Evolutionary conservation across 2,797 vertebrate genomes (phyloP).

Genomic region (Sphenopsis melanotis): DNA sequence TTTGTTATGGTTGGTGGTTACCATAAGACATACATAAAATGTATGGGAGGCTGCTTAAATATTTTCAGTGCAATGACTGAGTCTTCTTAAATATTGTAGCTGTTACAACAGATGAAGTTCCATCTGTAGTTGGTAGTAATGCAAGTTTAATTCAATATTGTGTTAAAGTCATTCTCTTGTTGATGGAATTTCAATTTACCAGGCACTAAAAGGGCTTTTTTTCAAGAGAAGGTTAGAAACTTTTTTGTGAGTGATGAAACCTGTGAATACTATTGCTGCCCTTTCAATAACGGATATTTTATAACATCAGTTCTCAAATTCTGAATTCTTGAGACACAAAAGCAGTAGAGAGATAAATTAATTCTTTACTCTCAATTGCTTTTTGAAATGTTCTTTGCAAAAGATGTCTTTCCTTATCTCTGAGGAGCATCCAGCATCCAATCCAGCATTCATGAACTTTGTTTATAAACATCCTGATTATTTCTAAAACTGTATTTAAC

Average conservation of each 20-base stretch:
- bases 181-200: constrained; percentile 3
- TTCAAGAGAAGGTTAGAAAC: background rate
- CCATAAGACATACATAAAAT: background rate
- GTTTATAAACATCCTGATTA: background rate
- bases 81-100: constrained; percentile 23
- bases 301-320: background rate
- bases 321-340: background rate
- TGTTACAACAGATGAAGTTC: constrained; percentile 47
- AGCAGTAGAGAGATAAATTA: background rate
- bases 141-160: background rate
- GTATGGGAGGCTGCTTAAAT: constrained; percentile 3
- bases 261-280: background rate
- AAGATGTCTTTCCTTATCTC: background rate
- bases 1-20: background rate
- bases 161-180: constrained; percentile 1
- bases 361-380: background rate
- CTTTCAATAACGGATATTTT: background rate
- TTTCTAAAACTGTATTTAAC: background rate
- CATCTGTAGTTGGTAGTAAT: constrained; percentile 10
- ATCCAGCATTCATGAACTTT: background rate
- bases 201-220: background rate
- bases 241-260: background rate
- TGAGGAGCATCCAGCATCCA: background rate
- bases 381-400: background rate
- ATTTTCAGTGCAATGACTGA: constrained; percentile 16